phyloP scores from a whole-genome alignment of 2,113 vertebrate species.

The Nothoprocta pentlandii region DNA sequence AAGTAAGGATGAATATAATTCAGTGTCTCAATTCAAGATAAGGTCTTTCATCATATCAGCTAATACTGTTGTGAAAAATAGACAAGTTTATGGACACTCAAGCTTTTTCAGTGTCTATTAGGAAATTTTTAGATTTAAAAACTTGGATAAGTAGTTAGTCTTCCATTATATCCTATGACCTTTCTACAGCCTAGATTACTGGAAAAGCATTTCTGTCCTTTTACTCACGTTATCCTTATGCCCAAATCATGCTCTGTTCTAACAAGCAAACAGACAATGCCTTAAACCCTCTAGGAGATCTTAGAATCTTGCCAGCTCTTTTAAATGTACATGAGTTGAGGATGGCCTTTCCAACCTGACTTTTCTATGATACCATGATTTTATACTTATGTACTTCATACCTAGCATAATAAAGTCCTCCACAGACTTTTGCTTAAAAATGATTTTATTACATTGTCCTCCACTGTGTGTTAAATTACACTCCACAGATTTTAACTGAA shows the following conservation, averaged over 20 bases:
- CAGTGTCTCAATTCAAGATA: background rate
- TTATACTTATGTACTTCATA: background rate
- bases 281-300: background rate
- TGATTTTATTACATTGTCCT: background rate
- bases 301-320: background rate
- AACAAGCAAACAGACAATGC: background rate
- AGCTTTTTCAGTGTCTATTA: background rate
- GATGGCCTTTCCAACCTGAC: background rate
- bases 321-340: background rate
- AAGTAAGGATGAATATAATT: background rate
- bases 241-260: too few relatives aligned
- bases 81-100: background rate
- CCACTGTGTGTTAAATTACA: background rate
- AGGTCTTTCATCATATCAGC: background rate
- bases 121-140: background rate
- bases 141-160: background rate
- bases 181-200: too few relatives aligned
- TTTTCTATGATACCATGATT: background rate
- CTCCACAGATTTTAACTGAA: background rate
- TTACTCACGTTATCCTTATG: too few relatives aligned
- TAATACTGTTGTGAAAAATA: background rate
- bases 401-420: background rate
- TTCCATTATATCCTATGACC: background rate
- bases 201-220: too few relatives aligned
- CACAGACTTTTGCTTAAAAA: background rate